Percentiles rank a stretch among this genome's conserved stretches.
Evolutionary conservation across 2,888 invertebrate species (phyloP).

Genomic region (Eupithecia abbreviata): DNA sequence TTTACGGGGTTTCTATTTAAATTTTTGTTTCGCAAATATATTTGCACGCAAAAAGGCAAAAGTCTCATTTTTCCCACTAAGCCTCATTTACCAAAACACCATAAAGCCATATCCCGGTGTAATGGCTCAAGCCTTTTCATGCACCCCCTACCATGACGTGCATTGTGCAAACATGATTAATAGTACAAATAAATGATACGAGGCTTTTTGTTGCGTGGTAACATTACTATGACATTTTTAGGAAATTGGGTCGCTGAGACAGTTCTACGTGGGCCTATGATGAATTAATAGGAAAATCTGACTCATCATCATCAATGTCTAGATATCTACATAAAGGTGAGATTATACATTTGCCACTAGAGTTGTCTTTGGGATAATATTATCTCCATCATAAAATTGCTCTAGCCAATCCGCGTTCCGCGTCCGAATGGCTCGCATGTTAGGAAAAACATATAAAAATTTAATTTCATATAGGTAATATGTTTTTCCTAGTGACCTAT

Average conservation of each 20-base stretch:
- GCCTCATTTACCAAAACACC: constrained; percentile 47
- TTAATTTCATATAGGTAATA: too few relatives aligned
- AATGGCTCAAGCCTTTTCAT: constrained; percentile 73
- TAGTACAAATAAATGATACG: constrained; percentile 74
- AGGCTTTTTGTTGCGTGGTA: constrained; percentile 59
- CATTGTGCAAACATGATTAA: constrained; percentile 80
- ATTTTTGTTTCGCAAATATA: neutral
- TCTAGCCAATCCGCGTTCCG: too few relatives aligned
- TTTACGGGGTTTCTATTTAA: neutral
- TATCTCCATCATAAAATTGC: too few relatives aligned
- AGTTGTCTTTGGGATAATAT: neutral
- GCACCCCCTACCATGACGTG: constrained; percentile 67
- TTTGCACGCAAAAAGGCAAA: neutral
- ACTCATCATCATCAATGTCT: neutral
- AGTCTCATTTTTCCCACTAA: constrained; percentile 6
- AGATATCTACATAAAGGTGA: neutral
- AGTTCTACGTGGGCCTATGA: constrained; percentile 32
- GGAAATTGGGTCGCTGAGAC: constrained; percentile 66
- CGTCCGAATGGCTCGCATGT: too few relatives aligned
- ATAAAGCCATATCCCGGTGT: constrained; percentile 68
- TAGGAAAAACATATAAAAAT: too few relatives aligned
- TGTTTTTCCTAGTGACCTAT: too few relatives aligned
- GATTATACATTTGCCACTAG: neutral
- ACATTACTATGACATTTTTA: constrained; percentile 66
- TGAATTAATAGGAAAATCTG: constrained; percentile 5